Evolutionary conservation across 2,797 vertebrate genomes (phyloP), one percentile per base, ranked within the genome.

Genomic region (Bucorvus abyssinicus): DNA sequence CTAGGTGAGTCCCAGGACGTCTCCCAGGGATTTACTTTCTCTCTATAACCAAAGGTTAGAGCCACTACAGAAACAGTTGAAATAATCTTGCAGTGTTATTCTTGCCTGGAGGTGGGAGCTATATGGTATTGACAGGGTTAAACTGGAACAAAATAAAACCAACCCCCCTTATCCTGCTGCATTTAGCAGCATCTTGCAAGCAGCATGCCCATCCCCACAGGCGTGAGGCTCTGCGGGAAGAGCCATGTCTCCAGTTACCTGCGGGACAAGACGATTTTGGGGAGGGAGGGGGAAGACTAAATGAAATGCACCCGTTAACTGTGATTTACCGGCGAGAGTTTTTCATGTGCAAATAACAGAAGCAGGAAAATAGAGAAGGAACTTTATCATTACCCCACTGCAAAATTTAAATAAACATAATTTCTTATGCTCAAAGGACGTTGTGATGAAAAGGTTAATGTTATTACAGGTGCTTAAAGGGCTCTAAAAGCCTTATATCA

Each of bases 401-500:
- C 83, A 90, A 83, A 75, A 87, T 83, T 79, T 24, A 94, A 94
- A 94, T 82, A 96, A 95, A 96, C 87, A 89, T 42, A 3, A 90
- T 94, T 96, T 94, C 53, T 87, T 90, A 65, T 16, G 83, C 94
- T 95, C 67, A 68, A 57, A 94, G 77, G 90, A 89, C 60, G n/a
- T 82, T 84, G 57, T 68, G 95, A 68, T 88, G 93, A 88, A 90
- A 94, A 94, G 80, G 64, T 94, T 87, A 47, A 89, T 96, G 93
- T 94, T 95, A 87, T 95, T 95, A 85, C 95, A 97, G 95, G 94
- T 96, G 95, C 71, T 92, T 83, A 68, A 94, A 90, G 84, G 68
- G 49, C 83, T 94, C 80, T 84, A 55, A 86, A 95, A 96, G 60
- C 65, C 27, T 87, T 68, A 57, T 92, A 94, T 91, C 93, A 53